Evolutionary conservation across 2,888 invertebrate species (phyloP).

Genomic region (Zelleria hepariella): DNA sequence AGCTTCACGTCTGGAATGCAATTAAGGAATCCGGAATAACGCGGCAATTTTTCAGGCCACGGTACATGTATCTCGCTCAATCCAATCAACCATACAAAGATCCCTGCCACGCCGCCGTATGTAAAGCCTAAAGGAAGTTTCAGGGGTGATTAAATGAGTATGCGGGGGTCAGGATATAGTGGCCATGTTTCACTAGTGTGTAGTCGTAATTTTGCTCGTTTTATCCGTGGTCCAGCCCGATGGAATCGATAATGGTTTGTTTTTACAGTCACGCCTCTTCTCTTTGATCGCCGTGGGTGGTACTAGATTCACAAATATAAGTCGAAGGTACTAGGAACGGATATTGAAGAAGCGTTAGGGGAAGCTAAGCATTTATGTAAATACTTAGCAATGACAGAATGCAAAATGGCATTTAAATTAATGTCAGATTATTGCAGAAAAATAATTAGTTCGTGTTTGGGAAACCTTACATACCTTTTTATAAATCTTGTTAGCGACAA

Average conservation of each 20-base stretch:
- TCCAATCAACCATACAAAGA: not conserved
- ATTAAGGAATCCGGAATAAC: not conserved
- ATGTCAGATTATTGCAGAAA: too few relatives aligned
- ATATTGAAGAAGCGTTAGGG: too few relatives aligned
- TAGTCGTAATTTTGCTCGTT: not conserved
- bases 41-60: not conserved
- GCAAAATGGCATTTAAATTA: too few relatives aligned
- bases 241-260: conserved; percentile 1
- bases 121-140: not conserved
- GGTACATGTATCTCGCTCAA: not conserved
- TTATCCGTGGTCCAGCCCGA: not conserved
- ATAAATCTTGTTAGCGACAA: too few relatives aligned
- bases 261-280: not conserved
- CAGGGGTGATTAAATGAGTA: too few relatives aligned
- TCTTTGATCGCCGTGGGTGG: too few relatives aligned
- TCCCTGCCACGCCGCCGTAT: not conserved
- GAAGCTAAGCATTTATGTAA: too few relatives aligned
- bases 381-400: too few relatives aligned
- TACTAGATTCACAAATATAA: too few relatives aligned
- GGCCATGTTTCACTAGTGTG: not conserved
- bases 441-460: too few relatives aligned
- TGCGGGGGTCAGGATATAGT: not conserved
- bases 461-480: too few relatives aligned
- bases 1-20: not conserved
- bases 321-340: too few relatives aligned